Conservation (phyloP, 2,797 vertebrate species). For the Poeciliopsis presidionis region DNA sequence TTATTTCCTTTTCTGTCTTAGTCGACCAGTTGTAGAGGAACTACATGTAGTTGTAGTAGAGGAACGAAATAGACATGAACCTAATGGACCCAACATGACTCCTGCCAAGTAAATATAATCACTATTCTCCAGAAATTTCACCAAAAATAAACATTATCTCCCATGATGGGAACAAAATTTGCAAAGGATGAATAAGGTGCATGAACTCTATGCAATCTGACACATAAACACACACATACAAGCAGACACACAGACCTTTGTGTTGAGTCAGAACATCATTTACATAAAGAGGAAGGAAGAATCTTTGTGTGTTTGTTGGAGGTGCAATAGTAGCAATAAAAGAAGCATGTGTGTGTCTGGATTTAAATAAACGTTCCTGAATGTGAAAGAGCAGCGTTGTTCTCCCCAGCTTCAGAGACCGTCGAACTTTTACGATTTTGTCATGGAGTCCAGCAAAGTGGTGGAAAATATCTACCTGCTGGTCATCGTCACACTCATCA, state of each 20-base stretch:
- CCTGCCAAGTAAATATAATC: not conserved
- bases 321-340: conserved; percentile 7
- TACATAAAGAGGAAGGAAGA: conserved; percentile 66
- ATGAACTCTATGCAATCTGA: not conserved
- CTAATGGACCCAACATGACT: too few relatives aligned
- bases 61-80: not conserved
- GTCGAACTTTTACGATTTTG: conserved; percentile 20
- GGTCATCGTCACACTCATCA: conserved; percentile 89
- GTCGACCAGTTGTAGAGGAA: not conserved
- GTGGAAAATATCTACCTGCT: conserved; percentile 88
- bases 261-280: conserved; percentile 46
- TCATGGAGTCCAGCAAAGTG: conserved; percentile 82
- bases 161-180: not conserved
- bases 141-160: not conserved
- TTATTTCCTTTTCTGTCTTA: not conserved
- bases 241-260: not conserved
- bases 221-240: not conserved
- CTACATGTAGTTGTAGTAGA: not conserved
- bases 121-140: not conserved
- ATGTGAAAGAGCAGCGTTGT: conserved; percentile 22
- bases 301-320: conserved; percentile 2
- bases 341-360: not conserved
- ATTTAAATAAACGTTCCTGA: not conserved
- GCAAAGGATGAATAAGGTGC: not conserved
- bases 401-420: conserved; percentile 13